These are phyloP conservation scores for Hyaena hyaena DNA, from an alignment of 2,113 vertebrate species.

Conservation along the genomic window DNA sequence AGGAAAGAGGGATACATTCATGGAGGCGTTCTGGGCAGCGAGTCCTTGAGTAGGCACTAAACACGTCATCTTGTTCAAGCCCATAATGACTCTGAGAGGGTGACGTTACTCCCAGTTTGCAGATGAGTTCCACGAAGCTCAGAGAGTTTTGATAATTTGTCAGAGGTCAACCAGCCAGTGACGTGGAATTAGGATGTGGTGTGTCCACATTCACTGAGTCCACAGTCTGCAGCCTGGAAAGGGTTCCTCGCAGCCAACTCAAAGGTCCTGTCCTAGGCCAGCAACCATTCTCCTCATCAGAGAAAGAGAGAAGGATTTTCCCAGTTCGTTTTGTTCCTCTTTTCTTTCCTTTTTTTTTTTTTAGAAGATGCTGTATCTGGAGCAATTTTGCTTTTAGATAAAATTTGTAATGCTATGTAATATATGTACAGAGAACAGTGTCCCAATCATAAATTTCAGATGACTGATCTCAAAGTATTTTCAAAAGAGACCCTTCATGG, in stretches of 20 bases:
- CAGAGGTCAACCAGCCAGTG: background rate
- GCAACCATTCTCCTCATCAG: background rate
- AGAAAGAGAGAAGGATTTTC: background rate
- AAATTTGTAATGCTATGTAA: background rate
- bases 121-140: background rate
- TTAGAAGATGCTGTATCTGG: background rate
- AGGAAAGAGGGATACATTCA: no score
- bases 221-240: background rate
- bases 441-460: background rate
- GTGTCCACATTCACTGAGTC: background rate
- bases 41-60: background rate
- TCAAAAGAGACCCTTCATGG: background rate
- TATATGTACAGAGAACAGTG: background rate
- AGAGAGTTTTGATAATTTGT: background rate
- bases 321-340: background rate
- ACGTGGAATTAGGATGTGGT: background rate
- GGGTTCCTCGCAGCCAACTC: background rate
- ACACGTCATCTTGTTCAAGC: background rate
- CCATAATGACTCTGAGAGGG: background rate
- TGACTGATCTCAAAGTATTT: background rate
- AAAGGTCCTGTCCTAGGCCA: background rate
- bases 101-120: background rate
- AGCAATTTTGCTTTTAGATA: background rate
- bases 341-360: background rate
- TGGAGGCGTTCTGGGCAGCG: rapidly evolving